Conservation (phyloP, 2,113 vertebrate genomes). For the Dipodomys ordii region DNA sequence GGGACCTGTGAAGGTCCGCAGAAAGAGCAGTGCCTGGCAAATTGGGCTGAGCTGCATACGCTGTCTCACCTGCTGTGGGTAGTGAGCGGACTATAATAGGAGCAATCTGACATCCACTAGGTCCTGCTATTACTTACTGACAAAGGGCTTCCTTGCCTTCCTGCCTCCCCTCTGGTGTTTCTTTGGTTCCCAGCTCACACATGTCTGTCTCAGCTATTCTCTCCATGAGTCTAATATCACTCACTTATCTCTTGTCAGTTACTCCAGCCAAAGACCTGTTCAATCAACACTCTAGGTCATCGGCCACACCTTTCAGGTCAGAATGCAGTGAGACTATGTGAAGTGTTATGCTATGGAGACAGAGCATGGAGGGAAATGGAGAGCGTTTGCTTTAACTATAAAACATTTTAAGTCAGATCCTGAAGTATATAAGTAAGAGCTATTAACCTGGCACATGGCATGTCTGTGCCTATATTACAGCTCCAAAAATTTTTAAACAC, state of each 20-base stretch:
- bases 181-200: neutral
- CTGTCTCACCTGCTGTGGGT: neutral
- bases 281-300: neutral
- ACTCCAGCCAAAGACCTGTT: neutral
- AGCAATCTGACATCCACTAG: neutral
- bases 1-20: rapidly evolving
- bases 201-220: neutral
- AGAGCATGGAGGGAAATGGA: too few species aligned
- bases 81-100: neutral
- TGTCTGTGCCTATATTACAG: neutral
- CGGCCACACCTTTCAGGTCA: neutral
- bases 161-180: neutral
- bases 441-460: neutral
- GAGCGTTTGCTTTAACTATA: neutral
- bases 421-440: neutral
- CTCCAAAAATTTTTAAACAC: neutral
- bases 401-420: neutral
- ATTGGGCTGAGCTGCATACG: neutral
- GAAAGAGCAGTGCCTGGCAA: too few species aligned
- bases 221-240: neutral
- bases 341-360: neutral
- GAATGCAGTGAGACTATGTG: neutral
- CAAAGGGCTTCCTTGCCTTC: neutral
- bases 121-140: neutral
- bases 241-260: too few species aligned